Evolutionary conservation across 2,113 vertebrate genomes (phyloP), one percentile per base, ranked within the genome.

Genomic region (Bostrychus sinensis): DNA sequence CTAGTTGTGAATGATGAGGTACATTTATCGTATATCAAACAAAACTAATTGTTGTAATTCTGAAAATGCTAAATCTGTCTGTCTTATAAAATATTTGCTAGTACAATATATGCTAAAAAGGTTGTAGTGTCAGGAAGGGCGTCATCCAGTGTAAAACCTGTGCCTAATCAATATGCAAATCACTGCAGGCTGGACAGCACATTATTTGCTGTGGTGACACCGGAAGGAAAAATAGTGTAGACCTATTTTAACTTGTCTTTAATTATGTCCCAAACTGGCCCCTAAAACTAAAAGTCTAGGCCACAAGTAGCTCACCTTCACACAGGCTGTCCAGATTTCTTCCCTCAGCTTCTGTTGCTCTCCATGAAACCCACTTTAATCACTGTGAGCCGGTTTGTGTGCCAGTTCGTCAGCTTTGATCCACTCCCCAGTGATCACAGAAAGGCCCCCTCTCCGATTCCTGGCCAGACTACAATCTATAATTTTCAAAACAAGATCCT

Each of bases 401-500:
- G 71, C 53, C 58, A 62, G 25, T 53, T 38, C 26, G 30, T 68
- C 43, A 2, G 20, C 53, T 56, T 41, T 62, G 57, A 68, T 75
- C 51, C 38, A 2, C 19, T 56, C 57, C 37, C 30, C 26, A 3
- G n/a, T 46, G 32, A 62, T 56, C 12, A 19, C 26, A 57, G 9
- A 26, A 57, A 50, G 23, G 19, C 25, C 53, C 26, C 17, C 20
- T 37, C 34, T 45, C 16, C 25, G 4, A 14, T 55, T 36, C 30
- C 39, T 5, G 11, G 10, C 7, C 28, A 34, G 45, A 19, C 22
- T 30, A 13, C 17, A 25, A 54, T 60, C 20, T 50, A 36, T 11
- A 50, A 20, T 50, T 50, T 50, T 50, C 56, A 30, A 23, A 68
- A 26, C 16, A 45, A 5, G 50, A 64, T 28, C 46, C 22, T 46